Percentiles rank a stretch among this genome's conserved stretches.
Conservation (phyloP, 2,888 invertebrate genomes). For the Thelaira solivaga region DNA sequence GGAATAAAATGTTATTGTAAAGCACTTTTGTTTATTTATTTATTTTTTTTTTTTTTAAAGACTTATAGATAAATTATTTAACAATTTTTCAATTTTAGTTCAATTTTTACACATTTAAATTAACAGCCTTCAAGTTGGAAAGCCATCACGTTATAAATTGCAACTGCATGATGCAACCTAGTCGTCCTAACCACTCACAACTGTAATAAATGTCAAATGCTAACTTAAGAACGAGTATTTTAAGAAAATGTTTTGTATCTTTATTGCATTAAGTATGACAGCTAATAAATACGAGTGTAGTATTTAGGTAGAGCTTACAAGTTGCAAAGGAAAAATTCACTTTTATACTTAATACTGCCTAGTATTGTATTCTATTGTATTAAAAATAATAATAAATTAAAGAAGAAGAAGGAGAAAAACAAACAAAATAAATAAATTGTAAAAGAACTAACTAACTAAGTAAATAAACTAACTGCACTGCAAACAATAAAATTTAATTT, state of each 20-base stretch:
- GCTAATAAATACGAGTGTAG: not conserved
- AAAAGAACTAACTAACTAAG: conserved; percentile 8
- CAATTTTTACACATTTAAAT: too few species aligned
- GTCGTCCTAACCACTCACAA: conserved; percentile 1
- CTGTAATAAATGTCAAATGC: conserved; percentile 42
- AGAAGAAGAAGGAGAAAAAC: too few species aligned
- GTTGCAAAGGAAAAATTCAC: conserved; percentile 31
- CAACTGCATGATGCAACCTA: conserved; percentile 19
- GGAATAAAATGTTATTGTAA: too few species aligned
- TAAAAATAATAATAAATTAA: too few species aligned
- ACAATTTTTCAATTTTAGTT: too few species aligned
- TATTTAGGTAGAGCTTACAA: conserved; percentile 18
- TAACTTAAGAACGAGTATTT: conserved; percentile 10
- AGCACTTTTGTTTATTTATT: too few species aligned
- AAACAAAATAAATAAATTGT: not conserved
- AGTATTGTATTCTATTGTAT: too few species aligned
- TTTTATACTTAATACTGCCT: conserved; percentile 31
- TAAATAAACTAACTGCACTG: not conserved
- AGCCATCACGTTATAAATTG: not conserved
- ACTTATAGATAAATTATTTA: too few species aligned
- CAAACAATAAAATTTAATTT: conserved; percentile 53
- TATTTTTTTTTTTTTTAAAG: too few species aligned
- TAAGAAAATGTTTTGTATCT: conserved; percentile 5
- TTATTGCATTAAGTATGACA: conserved; percentile 25
- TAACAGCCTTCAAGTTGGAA: not conserved